Conservation (phyloP, 2,888 invertebrate genomes). For the Leuctra nigra region DNA sequence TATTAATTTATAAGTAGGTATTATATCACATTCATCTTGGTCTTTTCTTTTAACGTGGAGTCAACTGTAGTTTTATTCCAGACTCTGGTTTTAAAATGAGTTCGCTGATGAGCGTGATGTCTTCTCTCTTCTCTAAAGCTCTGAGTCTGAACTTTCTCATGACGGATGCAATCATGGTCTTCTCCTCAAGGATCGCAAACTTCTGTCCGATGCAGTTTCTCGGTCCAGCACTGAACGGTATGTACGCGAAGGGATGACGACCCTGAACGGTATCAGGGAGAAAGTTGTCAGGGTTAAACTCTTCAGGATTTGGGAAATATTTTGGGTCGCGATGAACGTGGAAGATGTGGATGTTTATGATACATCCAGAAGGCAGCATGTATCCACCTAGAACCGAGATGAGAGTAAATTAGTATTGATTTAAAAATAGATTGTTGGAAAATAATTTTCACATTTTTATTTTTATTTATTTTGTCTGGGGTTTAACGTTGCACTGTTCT, state of each 20-base stretch:
- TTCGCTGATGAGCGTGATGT: not conserved
- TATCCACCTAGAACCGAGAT: slow-evolving; percentile 36
- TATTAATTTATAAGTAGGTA: no score
- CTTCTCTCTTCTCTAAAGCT: not conserved
- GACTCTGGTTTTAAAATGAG: not conserved
- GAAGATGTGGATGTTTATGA: slow-evolving; percentile 36
- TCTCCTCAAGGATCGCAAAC: slow-evolving; percentile 11
- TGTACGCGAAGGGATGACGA: slow-evolving; percentile 41
- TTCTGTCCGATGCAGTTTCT: slow-evolving; percentile 35
- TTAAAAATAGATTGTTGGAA: no score
- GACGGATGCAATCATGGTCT: slow-evolving; percentile 2
- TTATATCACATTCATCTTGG: no score
- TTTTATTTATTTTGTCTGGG: no score
- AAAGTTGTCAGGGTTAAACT: slow-evolving; percentile 46
- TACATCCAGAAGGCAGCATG: slow-evolving; percentile 37
- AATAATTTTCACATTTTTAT: no score
- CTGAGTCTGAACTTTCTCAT: not conserved
- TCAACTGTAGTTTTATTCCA: not conserved
- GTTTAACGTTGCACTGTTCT: no score
- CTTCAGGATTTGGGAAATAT: slow-evolving; percentile 43
- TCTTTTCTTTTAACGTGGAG: no score
- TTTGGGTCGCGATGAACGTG: slow-evolving; percentile 42
- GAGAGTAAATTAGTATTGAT: no score
- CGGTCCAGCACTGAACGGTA: no score
- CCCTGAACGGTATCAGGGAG: slow-evolving; percentile 38